Percentiles rank a stretch among this genome's conserved stretches.
Conservation (phyloP, 2,797 vertebrate species). For the Sardinella longiceps region DNA sequence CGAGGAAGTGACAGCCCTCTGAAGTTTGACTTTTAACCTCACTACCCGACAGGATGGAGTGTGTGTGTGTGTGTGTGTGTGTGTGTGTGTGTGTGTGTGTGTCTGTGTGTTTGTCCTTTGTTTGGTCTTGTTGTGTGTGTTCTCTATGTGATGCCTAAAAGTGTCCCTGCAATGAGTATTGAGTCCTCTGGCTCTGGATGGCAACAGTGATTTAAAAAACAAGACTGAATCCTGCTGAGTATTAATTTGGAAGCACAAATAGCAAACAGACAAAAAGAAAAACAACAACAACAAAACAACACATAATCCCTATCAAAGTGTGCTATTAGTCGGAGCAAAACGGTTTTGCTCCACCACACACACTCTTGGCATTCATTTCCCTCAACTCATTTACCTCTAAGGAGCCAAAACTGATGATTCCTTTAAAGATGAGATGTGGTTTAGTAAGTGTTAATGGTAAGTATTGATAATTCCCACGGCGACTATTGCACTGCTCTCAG, state of each 20-base stretch:
- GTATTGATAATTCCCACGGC: conserved; percentile 44
- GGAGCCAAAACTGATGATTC: conserved; percentile 28
- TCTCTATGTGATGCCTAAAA: not conserved
- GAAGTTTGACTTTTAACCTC: conserved; percentile 26
- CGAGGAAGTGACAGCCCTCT: conserved; percentile 11
- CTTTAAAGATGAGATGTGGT: conserved; percentile 37
- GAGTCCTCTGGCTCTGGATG: not conserved
- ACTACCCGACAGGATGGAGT: conserved; percentile 13
- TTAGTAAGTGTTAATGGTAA: conserved; percentile 40
- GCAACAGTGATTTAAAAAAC: not conserved
- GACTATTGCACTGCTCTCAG: conserved; percentile 33
- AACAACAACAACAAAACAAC: no score
- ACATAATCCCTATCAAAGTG: conserved; percentile 20
- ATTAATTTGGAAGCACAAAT: not conserved
- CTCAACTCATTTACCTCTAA: conserved; percentile 24
- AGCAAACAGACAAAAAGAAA: not conserved
- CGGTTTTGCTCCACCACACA: conserved; percentile 24
- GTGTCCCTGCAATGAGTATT: not conserved
- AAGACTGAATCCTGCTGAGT: not conserved
- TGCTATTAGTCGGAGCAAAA: conserved; percentile 5
- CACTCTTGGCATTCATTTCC: conserved; percentile 10
- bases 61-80: not conserved
- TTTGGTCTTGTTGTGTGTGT: not conserved
- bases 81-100: not conserved
- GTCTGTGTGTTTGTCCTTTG: not conserved